Percentiles rank a stretch among this genome's conserved stretches.
Evolutionary conservation across 2,888 invertebrate species (phyloP).

Genomic region (Sicus ferrugineus): DNA sequence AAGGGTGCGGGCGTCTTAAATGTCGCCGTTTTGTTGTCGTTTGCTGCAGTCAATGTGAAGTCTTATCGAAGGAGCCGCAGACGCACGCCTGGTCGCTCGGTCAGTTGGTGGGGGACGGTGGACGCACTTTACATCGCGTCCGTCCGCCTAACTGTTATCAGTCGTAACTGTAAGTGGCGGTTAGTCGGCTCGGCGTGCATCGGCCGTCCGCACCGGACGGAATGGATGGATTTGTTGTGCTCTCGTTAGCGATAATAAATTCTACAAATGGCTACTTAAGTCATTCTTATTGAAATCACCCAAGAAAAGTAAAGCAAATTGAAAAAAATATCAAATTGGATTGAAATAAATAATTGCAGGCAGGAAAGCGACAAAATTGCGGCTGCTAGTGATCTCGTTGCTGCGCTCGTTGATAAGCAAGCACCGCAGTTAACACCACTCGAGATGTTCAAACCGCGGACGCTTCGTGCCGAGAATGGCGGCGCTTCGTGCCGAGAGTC

Average conservation of each 20-base stretch:
- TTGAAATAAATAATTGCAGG: slow-evolving; percentile 15
- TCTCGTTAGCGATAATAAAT: slow-evolving; percentile 40
- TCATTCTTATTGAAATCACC: slow-evolving; percentile 37
- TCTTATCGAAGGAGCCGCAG: slow-evolving; percentile 3
- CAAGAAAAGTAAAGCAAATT: slow-evolving; percentile 24
- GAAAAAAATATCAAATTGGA: slow-evolving; percentile 24
- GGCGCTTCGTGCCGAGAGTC: slow-evolving; percentile 7
- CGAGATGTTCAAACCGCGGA: slow-evolving; percentile 17
- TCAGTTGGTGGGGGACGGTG: not conserved
- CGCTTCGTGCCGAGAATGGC: slow-evolving; percentile 6
- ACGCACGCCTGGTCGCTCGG: not conserved
- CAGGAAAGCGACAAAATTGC: not conserved
- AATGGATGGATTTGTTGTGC: slow-evolving; percentile 3
- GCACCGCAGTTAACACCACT: slow-evolving; percentile 35
- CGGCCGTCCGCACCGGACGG: not conserved
- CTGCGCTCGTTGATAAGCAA: slow-evolving; percentile 24
- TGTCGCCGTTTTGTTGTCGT: not conserved
- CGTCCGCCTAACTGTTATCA: not conserved
- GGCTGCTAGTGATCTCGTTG: not conserved
- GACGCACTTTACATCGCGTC: not conserved
- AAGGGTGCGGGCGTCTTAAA: not conserved
- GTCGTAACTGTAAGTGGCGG: not conserved
- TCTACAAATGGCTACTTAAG: slow-evolving; percentile 42
- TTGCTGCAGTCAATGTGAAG: not conserved
- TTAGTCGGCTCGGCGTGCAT: slow-evolving; percentile 3